These are phyloP conservation scores for Andricus quercusramuli DNA, from an alignment of 2,888 invertebrate species.

Conservation along the genomic window DNA sequence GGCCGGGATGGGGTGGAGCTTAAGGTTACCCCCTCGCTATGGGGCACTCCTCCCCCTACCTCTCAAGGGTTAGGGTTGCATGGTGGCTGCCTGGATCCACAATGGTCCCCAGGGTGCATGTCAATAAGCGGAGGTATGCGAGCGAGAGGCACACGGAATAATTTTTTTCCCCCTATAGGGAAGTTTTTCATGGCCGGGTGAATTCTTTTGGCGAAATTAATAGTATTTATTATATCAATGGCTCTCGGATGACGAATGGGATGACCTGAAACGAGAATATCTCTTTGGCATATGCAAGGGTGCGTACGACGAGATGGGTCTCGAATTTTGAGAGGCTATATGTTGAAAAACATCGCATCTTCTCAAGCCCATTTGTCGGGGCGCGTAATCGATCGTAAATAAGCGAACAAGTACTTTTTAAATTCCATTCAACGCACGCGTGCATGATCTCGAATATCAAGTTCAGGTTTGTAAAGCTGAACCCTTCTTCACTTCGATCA, in stretches of 20 bases:
- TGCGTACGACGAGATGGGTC: slow-evolving; percentile 45
- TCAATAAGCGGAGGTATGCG: slow-evolving; percentile 64
- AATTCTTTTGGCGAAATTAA: slow-evolving; percentile 75
- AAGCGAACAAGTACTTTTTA: slow-evolving; percentile 39
- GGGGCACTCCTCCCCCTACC: slow-evolving; percentile 20
- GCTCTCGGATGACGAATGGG: slow-evolving; percentile 66
- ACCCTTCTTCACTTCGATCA: not conserved
- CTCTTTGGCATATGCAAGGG: slow-evolving; percentile 65
- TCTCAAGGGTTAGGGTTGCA: slow-evolving; percentile 62
- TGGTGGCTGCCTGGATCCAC: slow-evolving; percentile 61
- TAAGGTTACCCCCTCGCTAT: slow-evolving; percentile 46
- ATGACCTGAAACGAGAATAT: slow-evolving; percentile 35
- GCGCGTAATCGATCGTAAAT: slow-evolving; percentile 45
- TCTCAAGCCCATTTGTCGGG: slow-evolving; percentile 48
- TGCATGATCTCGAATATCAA: slow-evolving; percentile 59
- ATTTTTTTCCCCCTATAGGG: slow-evolving; percentile 58
- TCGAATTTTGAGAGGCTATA: slow-evolving; percentile 21
- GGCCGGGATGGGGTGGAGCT: slow-evolving; percentile 63
- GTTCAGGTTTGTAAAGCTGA: slow-evolving; percentile 8
- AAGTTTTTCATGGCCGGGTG: slow-evolving; percentile 74
- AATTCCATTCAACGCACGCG: slow-evolving; percentile 43
- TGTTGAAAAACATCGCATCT: slow-evolving; percentile 30
- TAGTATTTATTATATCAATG: slow-evolving; percentile 72
- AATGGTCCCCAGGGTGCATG: slow-evolving; percentile 71
- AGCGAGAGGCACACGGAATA: slow-evolving; percentile 51